Evolutionary conservation across 1,140 invertebrate species (phyloP).

Genomic region (Platorchestia sp.): DNA sequence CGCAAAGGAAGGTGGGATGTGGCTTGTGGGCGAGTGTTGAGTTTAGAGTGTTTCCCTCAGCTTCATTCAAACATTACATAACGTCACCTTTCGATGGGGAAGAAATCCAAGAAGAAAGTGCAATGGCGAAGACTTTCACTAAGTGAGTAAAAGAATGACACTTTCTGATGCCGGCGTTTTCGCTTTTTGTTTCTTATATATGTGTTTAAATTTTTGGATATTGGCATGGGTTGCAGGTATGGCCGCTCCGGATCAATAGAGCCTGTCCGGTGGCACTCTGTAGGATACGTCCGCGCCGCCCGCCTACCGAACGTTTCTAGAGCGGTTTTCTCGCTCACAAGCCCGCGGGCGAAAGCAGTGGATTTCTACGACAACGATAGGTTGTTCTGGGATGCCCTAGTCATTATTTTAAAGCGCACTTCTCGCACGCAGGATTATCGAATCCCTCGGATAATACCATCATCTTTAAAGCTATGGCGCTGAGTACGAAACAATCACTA

Average conservation of each 20-base stretch:
- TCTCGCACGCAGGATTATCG: neutral
- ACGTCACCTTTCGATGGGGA: conserved; percentile 52
- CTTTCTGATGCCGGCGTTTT: neutral
- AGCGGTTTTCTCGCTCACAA: neutral
- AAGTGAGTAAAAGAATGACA: neutral
- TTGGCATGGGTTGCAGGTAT: conserved; percentile 40
- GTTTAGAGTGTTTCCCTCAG: conserved; percentile 42
- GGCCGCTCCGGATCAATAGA: conserved; percentile 30
- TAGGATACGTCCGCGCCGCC: neutral
- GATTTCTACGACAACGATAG: neutral
- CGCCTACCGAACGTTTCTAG: conserved; percentile 12
- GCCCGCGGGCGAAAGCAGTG: neutral
- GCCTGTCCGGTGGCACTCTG: conserved; percentile 18
- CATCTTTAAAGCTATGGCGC: neutral
- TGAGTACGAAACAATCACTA: neutral
- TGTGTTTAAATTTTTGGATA: neutral
- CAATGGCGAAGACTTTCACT: conserved; percentile 46
- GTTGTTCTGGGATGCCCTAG: neutral
- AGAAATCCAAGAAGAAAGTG: conserved; percentile 54
- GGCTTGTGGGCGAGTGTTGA: conserved; percentile 36
- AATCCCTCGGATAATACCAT: neutral
- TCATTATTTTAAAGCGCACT: neutral
- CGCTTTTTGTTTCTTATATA: neutral
- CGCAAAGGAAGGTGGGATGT: conserved; percentile 47
- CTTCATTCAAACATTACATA: conserved; percentile 44